A percentile compares a stretch with the other conserved stretches of the same genome.
These are phyloP conservation scores for Ceuthmochares aereus DNA, from an alignment of 2,113 vertebrate genomes.

Conservation along the genomic window DNA sequence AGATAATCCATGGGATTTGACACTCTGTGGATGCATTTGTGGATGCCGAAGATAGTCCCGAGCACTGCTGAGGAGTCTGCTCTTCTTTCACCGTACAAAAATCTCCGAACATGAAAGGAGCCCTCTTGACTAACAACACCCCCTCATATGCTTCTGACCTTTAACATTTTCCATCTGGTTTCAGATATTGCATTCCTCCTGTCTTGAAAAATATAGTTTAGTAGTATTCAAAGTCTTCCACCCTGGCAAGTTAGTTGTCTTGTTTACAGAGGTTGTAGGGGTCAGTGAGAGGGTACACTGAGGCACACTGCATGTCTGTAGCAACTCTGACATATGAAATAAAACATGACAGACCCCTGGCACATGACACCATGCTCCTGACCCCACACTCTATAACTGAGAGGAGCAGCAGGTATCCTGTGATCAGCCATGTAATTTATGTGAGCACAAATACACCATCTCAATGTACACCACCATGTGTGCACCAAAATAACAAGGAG, in stretches of 20 bases:
- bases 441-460: fast-evolving
- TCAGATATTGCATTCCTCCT: background rate
- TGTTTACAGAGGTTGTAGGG: background rate
- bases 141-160: background rate
- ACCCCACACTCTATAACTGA: background rate
- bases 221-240: background rate
- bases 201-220: background rate
- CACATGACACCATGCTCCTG: background rate
- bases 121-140: background rate
- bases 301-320: background rate
- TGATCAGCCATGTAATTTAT: background rate
- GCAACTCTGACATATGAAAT: background rate
- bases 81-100: background rate
- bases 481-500: background rate
- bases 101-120: background rate
- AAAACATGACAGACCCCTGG: background rate
- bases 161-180: background rate
- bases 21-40: background rate
- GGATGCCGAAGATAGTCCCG: background rate
- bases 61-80: background rate
- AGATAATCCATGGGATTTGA: background rate
- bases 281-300: background rate
- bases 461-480: background rate
- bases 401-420: background rate
- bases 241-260: background rate